Evolutionary conservation across 2,113 vertebrate species (phyloP).

Genomic region (Psettodes erumei): DNA sequence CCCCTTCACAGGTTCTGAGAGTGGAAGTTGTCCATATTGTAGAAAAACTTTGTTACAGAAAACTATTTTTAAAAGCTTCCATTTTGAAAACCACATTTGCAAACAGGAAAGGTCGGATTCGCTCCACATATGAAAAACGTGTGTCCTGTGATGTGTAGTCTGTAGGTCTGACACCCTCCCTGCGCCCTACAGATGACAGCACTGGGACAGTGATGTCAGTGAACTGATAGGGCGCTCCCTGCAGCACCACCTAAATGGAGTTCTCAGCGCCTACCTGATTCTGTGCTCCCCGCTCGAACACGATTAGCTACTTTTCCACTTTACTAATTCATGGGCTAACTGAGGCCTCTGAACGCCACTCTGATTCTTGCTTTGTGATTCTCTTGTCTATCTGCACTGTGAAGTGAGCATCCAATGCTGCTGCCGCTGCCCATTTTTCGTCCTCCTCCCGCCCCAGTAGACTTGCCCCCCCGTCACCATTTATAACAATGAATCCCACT

Average conservation of each 20-base stretch:
- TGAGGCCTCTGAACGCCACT: slow-evolving; percentile 73
- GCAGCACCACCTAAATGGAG: slow-evolving; percentile 31
- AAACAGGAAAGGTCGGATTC: too few relatives aligned
- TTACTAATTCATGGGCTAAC: slow-evolving; percentile 87
- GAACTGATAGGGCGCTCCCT: background rate
- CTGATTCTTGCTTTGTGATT: slow-evolving; percentile 22
- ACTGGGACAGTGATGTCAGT: slow-evolving; percentile 1
- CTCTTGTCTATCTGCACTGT: slow-evolving; percentile 64
- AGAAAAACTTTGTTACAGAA: too few relatives aligned
- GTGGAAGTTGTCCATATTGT: too few relatives aligned
- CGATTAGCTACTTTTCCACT: slow-evolving; percentile 83
- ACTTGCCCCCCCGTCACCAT: slow-evolving; percentile 22
- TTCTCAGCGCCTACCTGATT: slow-evolving; percentile 39
- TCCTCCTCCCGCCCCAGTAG: slow-evolving; percentile 32
- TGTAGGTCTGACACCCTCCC: too few relatives aligned
- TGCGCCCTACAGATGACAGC: background rate
- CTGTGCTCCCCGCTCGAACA: slow-evolving; percentile 65
- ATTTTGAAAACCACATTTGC: too few relatives aligned
- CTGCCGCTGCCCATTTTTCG: slow-evolving; percentile 17
- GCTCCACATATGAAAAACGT: too few relatives aligned
- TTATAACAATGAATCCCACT: too few relatives aligned
- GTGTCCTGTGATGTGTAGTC: too few relatives aligned
- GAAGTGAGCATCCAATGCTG: too few relatives aligned
- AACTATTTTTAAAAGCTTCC: too few relatives aligned
- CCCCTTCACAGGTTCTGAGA: too few relatives aligned